Evolutionary conservation across 2,888 invertebrate species (phyloP), one percentile per base, ranked within the genome.

Genomic region (Caenorhabditis japonica): DNA sequence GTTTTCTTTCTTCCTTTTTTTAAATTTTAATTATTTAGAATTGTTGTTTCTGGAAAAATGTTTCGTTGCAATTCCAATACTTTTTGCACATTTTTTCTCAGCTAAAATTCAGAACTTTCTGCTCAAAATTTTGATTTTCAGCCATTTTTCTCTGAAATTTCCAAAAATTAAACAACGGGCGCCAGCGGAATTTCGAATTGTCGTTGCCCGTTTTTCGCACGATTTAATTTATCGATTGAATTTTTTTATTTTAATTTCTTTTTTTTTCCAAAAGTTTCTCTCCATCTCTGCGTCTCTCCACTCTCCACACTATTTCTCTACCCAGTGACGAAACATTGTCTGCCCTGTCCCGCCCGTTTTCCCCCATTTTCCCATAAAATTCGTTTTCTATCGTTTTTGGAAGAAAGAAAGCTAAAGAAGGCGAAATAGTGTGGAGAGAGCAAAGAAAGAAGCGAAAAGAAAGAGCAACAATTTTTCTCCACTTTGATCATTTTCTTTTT

Each of bases 391-490:
- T 56, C 34, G 56, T 36, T 23, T 51, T 60, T 39, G n/a, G n/a
- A n/a, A n/a, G n/a, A n/a, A n/a, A n/a, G n/a, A n/a, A n/a, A n/a
- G n/a, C n/a, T n/a, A n/a, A n/a, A n/a, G n/a, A n/a, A n/a, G n/a
- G n/a, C n/a, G 46, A 21, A 23, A 62, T 36, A 19, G 62, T 55
- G 27, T 3, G 44, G 21, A 46, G 55, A 38, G 46, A 19, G n/a
- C n/a, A 15, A 36, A 62, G 33, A 62, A 43, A 55, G 21, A 46
- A 15, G 19, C 13, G 39, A 39, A 56, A 66, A 56, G 55, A 56
- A 66, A 56, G 49, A 66, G 55, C 51, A 56, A 60, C 55, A 23
- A 33, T 33, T 51, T 17, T 36, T 33, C 46, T 60, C 41, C 12
- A 19, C 51, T 46, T 27, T 34, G 4, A 10, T 5, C 7, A 47